A percentile compares a stretch with the other conserved stretches of the same genome.
phyloP scores from a whole-genome alignment of 2,888 invertebrate genomes.

The Tenthredo livida region DNA sequence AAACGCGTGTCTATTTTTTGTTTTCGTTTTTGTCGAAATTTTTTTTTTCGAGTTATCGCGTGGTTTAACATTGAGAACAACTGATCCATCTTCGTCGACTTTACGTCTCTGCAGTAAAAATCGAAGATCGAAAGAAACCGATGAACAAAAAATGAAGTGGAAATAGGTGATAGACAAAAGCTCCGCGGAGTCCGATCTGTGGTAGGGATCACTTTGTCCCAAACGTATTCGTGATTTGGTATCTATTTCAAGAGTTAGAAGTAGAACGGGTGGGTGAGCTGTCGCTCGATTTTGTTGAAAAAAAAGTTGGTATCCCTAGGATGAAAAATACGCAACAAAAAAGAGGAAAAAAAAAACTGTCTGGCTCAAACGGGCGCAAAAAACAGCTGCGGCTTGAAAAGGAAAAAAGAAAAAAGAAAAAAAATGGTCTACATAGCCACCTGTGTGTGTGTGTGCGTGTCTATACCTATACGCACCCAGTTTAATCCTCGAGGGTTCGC shows the following conservation, averaged over 20 bases:
- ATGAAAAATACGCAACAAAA: neutral
- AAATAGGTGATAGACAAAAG: neutral
- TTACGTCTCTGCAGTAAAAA: neutral
- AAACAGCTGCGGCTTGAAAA: neutral
- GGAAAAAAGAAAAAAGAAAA: neutral
- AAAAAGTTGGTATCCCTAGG: neutral
- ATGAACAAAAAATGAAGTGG: neutral
- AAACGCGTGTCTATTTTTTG: neutral
- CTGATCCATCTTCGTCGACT: neutral
- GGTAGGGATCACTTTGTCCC: constrained; percentile 4
- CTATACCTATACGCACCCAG: neutral
- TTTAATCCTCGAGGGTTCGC: constrained; percentile 18
- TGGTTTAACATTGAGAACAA: neutral
- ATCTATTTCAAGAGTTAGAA: neutral
- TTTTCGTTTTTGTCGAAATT: neutral
- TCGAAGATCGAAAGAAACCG: neutral
- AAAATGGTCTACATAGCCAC: neutral
- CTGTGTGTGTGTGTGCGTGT: neutral
- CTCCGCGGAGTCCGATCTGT: neutral
- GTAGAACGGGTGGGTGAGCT: neutral
- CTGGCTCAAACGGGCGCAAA: constrained; percentile 26
- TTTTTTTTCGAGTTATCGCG: neutral
- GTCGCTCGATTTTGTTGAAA: neutral
- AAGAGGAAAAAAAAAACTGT: constrained; percentile 13
- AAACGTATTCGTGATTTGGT: constrained; percentile 1